Evolutionary conservation across 2,797 vertebrate genomes (phyloP).

Genomic region (Jordanella pulchra): DNA sequence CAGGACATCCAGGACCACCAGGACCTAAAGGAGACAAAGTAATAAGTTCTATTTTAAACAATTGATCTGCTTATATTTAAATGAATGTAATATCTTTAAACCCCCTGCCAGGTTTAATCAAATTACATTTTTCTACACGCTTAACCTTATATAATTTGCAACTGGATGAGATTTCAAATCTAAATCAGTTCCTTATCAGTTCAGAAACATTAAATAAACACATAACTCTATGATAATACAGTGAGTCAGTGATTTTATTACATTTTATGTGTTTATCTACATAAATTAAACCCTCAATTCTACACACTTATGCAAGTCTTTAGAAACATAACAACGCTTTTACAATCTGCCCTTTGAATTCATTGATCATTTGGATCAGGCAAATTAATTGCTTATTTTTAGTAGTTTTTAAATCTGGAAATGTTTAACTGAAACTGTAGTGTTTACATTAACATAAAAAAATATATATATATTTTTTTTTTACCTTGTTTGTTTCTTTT

Average conservation of each 20-base stretch:
- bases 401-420: neutral
- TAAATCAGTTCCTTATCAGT: neutral
- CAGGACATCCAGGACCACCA: slow-evolving; percentile 68
- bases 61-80: neutral
- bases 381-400: neutral
- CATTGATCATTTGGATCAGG: neutral
- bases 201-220: neutral
- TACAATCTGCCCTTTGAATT: neutral
- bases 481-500: neutral
- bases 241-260: neutral
- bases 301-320: too few species aligned
- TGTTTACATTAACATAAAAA: neutral
- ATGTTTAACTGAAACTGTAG: neutral
- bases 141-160: too few species aligned
- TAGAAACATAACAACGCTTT: too few species aligned
- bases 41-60: slow-evolving; percentile 22
- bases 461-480: too few species aligned
- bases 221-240: neutral
- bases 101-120: neutral
- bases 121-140: neutral
- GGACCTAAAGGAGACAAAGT: slow-evolving; percentile 83
- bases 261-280: neutral
- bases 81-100: neutral
- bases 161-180: neutral
- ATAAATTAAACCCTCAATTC: neutral